These are phyloP conservation scores for Champsocephalus gunnari DNA, from an alignment of 2,797 vertebrate genomes.

Conservation along the genomic window DNA sequence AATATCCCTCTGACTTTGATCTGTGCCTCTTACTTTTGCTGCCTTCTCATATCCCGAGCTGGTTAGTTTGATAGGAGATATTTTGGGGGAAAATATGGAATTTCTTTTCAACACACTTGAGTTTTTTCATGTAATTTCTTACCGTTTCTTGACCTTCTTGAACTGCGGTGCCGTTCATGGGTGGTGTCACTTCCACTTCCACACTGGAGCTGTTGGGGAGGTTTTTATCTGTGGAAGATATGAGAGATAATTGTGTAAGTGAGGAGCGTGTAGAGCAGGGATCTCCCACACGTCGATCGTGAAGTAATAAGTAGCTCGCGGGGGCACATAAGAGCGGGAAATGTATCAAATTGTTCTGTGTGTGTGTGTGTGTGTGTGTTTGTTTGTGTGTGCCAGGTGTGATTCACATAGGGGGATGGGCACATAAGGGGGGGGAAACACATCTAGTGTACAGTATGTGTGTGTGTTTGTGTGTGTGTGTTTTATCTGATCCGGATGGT, in stretches of 20 bases:
- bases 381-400: too few species aligned
- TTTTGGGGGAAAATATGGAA: neutral
- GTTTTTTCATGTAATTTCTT: conserved; percentile 45
- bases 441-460: too few species aligned
- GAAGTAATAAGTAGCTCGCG: too few species aligned
- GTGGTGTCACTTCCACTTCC: conserved; percentile 94
- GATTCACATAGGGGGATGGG: too few species aligned
- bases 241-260: conserved; percentile 1
- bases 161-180: conserved; percentile 92
- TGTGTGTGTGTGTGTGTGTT: too few species aligned
- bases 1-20: conserved; percentile 55
- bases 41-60: neutral
- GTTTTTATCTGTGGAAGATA: conserved; percentile 88
- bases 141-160: conserved; percentile 88
- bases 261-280: conserved; percentile 1
- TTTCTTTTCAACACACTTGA: neutral
- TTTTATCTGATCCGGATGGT: too few species aligned
- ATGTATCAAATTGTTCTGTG: too few species aligned
- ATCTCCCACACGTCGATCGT: too few species aligned
- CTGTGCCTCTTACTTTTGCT: neutral
- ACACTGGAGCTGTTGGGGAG: conserved; percentile 93
- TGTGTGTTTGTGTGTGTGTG: too few species aligned
- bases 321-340: too few species aligned
- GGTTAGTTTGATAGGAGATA: neutral
- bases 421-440: too few species aligned